A percentile compares a stretch with the other conserved stretches of the same genome.
Evolutionary conservation across 1,140 invertebrate species (phyloP).

Genomic region (Ptiloglossa arizonensis): DNA sequence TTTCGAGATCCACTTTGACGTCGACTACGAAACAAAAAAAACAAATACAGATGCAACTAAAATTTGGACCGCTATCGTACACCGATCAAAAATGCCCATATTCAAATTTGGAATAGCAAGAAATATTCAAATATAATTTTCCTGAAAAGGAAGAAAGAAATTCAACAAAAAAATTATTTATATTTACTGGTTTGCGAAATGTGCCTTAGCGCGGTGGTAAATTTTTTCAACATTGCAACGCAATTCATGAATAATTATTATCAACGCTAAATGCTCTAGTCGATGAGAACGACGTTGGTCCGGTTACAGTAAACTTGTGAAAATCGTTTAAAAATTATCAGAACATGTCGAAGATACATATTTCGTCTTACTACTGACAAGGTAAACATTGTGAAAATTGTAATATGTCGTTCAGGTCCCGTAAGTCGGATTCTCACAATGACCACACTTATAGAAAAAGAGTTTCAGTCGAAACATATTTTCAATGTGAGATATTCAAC

Average conservation of each 20-base stretch:
- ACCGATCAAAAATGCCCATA: too few relatives aligned
- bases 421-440: slow-evolving; percentile 37
- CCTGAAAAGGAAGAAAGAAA: neutral
- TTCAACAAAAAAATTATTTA: neutral
- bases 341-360: neutral
- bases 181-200: neutral
- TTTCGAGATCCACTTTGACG: too few relatives aligned
- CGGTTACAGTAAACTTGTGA: neutral
- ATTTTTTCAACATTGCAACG: neutral
- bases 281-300: neutral
- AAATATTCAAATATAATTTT: neutral
- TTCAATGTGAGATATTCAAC: slow-evolving; percentile 51
- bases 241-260: neutral
- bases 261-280: neutral
- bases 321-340: neutral
- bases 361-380: too few relatives aligned
- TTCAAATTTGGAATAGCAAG: neutral
- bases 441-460: slow-evolving; percentile 38
- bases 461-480: slow-evolving; percentile 12
- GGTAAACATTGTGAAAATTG: slow-evolving; percentile 15
- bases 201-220: neutral
- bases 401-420: slow-evolving; percentile 60
- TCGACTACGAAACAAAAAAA: too few relatives aligned
- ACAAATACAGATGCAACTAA: too few relatives aligned
- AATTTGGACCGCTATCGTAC: too few relatives aligned